Conservation (phyloP, 2,113 vertebrate species). For the Pollachius pollachius region DNA sequence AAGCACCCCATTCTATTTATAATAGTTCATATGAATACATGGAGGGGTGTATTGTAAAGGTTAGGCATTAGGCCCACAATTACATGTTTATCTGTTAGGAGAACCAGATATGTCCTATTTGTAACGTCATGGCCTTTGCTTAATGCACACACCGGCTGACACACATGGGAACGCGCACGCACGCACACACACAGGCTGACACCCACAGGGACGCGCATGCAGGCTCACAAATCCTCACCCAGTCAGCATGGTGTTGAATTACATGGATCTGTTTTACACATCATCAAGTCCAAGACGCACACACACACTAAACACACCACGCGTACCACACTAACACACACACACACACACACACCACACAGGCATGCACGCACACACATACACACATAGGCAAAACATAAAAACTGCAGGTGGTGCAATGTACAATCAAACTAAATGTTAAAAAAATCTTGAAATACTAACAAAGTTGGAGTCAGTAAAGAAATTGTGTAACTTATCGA, state of each 20-base stretch:
- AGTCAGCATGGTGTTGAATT: not conserved
- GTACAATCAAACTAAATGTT: not conserved
- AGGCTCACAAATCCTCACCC: not conserved
- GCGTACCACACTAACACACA: not conserved
- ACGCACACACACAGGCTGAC: not conserved
- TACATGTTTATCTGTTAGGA: too few species aligned
- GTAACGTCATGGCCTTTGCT: too few species aligned
- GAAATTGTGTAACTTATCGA: too few species aligned
- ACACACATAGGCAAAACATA: not conserved
- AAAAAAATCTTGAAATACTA: too few species aligned
- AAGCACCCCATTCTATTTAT: slow-evolving; percentile 6
- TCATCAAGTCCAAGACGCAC: not conserved
- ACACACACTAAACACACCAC: not conserved
- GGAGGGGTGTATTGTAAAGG: too few species aligned
- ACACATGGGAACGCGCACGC: not conserved
- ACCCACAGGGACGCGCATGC: not conserved
- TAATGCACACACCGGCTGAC: not conserved
- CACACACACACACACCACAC: not conserved
- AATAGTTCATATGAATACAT: too few species aligned
- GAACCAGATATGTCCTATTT: too few species aligned
- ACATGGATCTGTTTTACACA: not conserved
- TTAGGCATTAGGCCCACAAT: too few species aligned
- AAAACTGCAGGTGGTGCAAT: not conserved
- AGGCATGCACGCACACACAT: not conserved
- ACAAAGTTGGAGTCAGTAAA: too few species aligned